A percentile compares a stretch with the other conserved stretches of the same genome.
phyloP scores from a whole-genome alignment of 2,797 vertebrate genomes.

The Prionace glauca region DNA sequence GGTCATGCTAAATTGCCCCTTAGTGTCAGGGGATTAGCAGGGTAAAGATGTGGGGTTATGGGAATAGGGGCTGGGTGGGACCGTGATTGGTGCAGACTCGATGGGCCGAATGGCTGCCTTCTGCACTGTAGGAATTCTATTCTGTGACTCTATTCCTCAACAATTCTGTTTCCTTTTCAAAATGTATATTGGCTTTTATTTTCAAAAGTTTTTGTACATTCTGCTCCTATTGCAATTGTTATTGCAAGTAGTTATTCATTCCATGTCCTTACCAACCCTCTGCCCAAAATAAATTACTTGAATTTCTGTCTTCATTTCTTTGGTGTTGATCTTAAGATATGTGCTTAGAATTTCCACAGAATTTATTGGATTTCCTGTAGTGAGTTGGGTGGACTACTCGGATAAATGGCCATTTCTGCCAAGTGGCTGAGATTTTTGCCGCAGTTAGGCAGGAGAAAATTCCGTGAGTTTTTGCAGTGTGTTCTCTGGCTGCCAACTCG shows the following conservation, averaged over 20 bases:
- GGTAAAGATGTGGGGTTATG: too few relatives aligned
- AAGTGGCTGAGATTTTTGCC: background rate
- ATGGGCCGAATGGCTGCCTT: too few relatives aligned
- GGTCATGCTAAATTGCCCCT: too few relatives aligned
- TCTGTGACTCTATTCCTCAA: background rate
- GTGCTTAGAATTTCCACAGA: background rate
- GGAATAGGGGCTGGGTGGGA: too few relatives aligned
- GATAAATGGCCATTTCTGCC: background rate
- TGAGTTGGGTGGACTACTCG: background rate
- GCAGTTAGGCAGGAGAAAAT: background rate
- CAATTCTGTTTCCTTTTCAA: background rate
- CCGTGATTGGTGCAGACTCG: too few relatives aligned
- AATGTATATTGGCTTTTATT: background rate
- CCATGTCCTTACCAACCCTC: background rate
- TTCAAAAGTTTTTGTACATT: background rate
- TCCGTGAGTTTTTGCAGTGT: background rate
- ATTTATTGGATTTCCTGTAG: background rate
- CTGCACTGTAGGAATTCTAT: too few relatives aligned
- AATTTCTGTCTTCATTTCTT: background rate
- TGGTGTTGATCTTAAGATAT: background rate
- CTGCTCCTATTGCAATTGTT: background rate
- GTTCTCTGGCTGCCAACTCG: background rate
- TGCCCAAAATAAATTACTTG: background rate
- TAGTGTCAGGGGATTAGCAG: too few relatives aligned
- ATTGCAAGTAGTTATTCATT: background rate